These are phyloP conservation scores for Theonella swinhoei DNA, from an alignment of 37 sponge, comb jelly and placozoan genomes.

Conservation along the genomic window DNA sequence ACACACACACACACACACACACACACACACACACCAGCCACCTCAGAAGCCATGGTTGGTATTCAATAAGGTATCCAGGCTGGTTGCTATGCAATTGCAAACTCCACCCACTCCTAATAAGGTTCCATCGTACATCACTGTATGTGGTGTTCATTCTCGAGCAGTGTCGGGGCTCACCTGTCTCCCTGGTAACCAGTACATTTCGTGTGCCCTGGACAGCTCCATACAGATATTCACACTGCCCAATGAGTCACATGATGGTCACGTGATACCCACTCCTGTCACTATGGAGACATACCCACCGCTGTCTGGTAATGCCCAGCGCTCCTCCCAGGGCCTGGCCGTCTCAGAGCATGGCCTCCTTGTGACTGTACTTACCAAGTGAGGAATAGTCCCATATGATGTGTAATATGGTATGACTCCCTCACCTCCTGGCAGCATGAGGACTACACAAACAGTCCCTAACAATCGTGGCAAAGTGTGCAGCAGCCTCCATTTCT, in stretches of 20 bases:
- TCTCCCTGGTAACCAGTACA: neutral
- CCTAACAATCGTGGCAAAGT: too few species aligned
- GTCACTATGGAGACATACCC: conserved; percentile 1
- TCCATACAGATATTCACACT: neutral
- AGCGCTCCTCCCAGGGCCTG: conserved; percentile 1
- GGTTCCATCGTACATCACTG: neutral
- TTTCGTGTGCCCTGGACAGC: conserved; percentile 4
- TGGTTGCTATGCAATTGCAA: neutral
- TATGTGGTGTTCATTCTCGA: neutral
- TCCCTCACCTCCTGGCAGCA: neutral
- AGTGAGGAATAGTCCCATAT: neutral
- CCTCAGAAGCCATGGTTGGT: neutral
- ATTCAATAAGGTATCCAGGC: neutral
- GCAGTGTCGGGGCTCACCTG: neutral
- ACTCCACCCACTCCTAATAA: neutral
- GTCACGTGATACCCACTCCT: conserved; percentile 14
- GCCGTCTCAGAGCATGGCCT: conserved; percentile 19
- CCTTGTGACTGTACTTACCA: conserved; percentile 5
- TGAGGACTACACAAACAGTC: neutral
- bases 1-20: too few species aligned
- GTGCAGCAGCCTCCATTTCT: neutral
- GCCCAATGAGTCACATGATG: neutral
- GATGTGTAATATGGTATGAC: neutral
- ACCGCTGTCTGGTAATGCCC: neutral
- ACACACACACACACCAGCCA: too few species aligned